Evolutionary conservation across 2,797 vertebrate species (phyloP).

Genomic region (Brachyrhaphis roseni): DNA sequence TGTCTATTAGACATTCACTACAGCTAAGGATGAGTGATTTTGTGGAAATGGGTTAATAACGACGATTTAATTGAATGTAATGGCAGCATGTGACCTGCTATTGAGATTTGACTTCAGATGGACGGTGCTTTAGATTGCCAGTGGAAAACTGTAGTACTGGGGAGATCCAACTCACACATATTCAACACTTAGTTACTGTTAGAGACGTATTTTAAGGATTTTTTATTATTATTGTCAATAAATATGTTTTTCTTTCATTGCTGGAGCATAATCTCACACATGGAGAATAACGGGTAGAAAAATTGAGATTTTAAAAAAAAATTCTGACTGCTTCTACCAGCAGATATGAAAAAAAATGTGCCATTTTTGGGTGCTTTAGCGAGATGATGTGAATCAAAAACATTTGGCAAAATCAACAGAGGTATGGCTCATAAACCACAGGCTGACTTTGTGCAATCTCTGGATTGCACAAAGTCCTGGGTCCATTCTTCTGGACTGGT

Average conservation of each 20-base stretch:
- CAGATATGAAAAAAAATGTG: neutral
- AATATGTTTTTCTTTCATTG: neutral
- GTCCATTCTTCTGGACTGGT: neutral
- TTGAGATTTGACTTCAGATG: conserved; percentile 26
- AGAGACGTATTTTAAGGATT: neutral
- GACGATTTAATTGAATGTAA: conserved; percentile 51
- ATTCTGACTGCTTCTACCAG: neutral
- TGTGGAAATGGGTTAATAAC: conserved; percentile 60
- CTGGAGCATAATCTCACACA: neutral
- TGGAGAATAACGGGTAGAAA: neutral
- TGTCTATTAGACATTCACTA: conserved; percentile 45
- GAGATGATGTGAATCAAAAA: neutral
- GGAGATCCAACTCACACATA: neutral
- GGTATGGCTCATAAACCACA: neutral
- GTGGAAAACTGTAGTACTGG: conserved; percentile 8
- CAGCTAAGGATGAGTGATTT: conserved; percentile 42
- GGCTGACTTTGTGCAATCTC: neutral
- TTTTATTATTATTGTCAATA: neutral
- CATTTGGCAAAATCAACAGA: neutral
- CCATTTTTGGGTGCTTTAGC: neutral
- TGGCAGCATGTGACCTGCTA: conserved; percentile 30
- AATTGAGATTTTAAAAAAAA: neutral
- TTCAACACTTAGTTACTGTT: neutral
- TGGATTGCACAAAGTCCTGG: neutral
- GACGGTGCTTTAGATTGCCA: neutral